Conservation (phyloP, 2,888 invertebrate species). For the Sabatieria punctata region DNA sequence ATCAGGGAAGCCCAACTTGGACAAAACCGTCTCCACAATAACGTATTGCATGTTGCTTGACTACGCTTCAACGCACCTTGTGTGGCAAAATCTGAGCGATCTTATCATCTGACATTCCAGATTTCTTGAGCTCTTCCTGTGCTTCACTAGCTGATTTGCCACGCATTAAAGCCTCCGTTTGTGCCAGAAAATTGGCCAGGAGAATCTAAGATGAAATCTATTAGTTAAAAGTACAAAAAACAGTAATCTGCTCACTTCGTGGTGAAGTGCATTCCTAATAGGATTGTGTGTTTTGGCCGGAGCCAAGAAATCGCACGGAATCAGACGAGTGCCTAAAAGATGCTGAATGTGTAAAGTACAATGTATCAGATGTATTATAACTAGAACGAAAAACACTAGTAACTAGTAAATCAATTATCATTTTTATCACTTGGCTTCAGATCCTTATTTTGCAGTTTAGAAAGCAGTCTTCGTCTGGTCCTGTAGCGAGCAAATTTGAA, state of each 20-base stretch:
- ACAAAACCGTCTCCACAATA: too few relatives aligned
- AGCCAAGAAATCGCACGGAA: slow-evolving; percentile 91
- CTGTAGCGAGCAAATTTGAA: too few relatives aligned
- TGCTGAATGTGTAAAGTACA: not conserved
- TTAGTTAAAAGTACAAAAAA: not conserved
- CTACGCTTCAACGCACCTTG: too few relatives aligned
- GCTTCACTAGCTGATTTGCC: slow-evolving; percentile 52
- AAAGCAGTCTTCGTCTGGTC: too few relatives aligned
- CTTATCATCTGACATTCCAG: slow-evolving; percentile 55
- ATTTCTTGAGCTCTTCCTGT: slow-evolving; percentile 56
- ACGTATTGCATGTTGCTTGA: too few relatives aligned
- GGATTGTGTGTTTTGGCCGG: slow-evolving; percentile 82
- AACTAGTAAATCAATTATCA: too few relatives aligned
- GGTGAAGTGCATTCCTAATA: slow-evolving; percentile 58
- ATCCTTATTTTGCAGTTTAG: too few relatives aligned
- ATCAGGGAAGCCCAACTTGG: too few relatives aligned
- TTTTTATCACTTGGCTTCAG: too few relatives aligned
- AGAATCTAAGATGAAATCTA: slow-evolving; percentile 52
- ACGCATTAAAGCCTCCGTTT: slow-evolving; percentile 93
- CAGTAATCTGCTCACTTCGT: slow-evolving; percentile 56
- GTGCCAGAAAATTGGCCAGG: slow-evolving; percentile 88
- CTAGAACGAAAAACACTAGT: too few relatives aligned
- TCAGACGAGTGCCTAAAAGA: slow-evolving; percentile 49
- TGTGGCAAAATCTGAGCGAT: slow-evolving; percentile 69
- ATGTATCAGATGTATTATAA: too few relatives aligned